Conservation (phyloP, 2,888 invertebrate species). For the Agrenia bidenticulata region DNA sequence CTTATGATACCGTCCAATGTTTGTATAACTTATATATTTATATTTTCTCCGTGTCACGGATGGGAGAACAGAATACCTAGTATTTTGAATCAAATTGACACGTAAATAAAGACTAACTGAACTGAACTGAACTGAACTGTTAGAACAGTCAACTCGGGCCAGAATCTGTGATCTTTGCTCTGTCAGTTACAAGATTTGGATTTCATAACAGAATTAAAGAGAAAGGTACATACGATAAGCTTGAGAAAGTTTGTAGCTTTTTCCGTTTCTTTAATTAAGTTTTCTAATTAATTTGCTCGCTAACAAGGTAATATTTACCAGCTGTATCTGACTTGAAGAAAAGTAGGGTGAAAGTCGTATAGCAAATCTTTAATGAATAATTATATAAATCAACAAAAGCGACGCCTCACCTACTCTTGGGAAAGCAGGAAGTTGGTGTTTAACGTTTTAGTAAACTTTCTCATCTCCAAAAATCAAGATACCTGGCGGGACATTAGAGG, state of each 20-base stretch:
- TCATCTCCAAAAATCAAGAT: not conserved
- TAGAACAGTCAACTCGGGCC: not conserved
- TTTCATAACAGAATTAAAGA: no score
- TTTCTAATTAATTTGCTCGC: slow-evolving; percentile 3
- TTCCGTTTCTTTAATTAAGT: no score
- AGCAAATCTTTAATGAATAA: slow-evolving; percentile 16
- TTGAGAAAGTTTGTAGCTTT: no score
- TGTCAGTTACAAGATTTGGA: not conserved
- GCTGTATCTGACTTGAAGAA: not conserved
- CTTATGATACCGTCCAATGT: no score
- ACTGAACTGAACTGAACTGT: no score
- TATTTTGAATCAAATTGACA: no score
- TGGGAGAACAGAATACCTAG: no score
- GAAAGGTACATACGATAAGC: no score
- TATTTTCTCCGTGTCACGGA: no score
- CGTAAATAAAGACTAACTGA: no score
- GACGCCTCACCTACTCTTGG: not conserved
- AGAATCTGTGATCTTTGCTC: not conserved
- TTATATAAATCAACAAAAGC: slow-evolving; percentile 7
- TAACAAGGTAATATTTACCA: slow-evolving; percentile 5
- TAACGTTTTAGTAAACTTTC: not conserved
- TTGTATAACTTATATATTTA: no score
- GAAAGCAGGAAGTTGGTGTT: not conserved
- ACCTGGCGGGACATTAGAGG: not conserved
- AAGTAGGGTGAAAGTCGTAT: not conserved